Base-by-base conservation (phyloP, 2,113 vertebrate genomes). In the Esox niger region DNA sequence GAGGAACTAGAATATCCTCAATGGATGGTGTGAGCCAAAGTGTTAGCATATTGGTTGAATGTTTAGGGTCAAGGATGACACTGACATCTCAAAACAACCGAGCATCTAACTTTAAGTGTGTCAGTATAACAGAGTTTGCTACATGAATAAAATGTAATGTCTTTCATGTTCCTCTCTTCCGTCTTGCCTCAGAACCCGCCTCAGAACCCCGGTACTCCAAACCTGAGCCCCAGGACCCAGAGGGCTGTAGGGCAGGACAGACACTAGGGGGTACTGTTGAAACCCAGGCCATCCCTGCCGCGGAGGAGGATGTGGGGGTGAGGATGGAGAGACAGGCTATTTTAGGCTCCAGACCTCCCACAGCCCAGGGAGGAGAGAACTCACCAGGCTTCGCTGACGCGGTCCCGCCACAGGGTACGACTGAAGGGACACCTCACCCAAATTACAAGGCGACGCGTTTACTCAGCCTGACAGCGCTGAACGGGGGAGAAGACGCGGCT, bases 261-360 rank as follows among this genome's bases (percentile, higher is more conserved):
- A 26, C 77, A 66, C 1, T 76, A 76, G 46, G 29, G 47, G 49
- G 65, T 55, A 83, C 83, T 20, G 84, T 86, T 46, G 77, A 64
- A 0, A 75, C 76, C 13, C 88, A 86, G 54, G 79, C 68, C 62
- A 76, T 84, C 69, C 85, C 47, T 52, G 47, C 89, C 80, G 81
- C 80, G 66, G 91, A 90, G 15, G 38, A 43, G 38, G 75, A 92
- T 81, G 91, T 91, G 15, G n/a, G n/a, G n/a, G 75, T 93, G 83
- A 95, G 92, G 84, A 90, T 93, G 63, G 87, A 90, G 68, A 81
- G 87, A 70, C 38, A 17, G 13, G 88, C 93, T 0, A 78, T 92
- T 55, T 94, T 94, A 67, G 91, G 88, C 68, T 76, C 90, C 9
- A 90, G 93, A 75, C 84, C 88, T 0, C 74, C 66, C 2, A 1